A percentile compares a stretch with the other conserved stretches of the same genome.
phyloP scores from a whole-genome alignment of 30 jellyfish, hydroid and myxozoan genomes.

The Hydractinia symbiolongicarpus region DNA sequence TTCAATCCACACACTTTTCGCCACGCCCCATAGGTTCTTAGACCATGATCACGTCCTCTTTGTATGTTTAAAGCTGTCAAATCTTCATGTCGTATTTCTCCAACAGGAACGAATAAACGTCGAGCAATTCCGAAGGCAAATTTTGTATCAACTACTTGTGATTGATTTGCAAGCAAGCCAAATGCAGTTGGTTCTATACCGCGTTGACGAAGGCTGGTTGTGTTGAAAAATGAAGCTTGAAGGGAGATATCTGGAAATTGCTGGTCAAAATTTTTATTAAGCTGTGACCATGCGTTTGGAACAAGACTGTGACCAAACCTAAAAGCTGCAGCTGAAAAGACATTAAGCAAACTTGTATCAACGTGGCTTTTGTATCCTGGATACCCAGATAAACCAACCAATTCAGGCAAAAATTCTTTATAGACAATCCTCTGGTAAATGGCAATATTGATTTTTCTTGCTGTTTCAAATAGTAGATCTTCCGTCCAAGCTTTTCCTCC shows the following conservation, averaged over 20 bases:
- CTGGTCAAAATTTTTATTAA: constrained; percentile 10
- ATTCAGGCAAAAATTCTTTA: constrained; percentile 25
- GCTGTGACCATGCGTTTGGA: constrained; percentile 13
- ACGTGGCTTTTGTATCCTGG: constrained; percentile 20
- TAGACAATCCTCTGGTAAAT: constrained; percentile 20
- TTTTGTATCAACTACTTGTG: constrained; percentile 15
- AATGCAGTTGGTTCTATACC: too few relatives aligned
- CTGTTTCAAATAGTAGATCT: constrained; percentile 24
- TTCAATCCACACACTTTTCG: background rate
- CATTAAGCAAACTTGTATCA: constrained; percentile 18
- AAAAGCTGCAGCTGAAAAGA: constrained; percentile 24
- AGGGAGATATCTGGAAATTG: background rate
- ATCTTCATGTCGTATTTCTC: background rate
- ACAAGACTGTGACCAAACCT: constrained; percentile 13
- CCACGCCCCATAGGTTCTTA: background rate
- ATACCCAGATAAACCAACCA: background rate
- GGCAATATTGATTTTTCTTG: constrained; percentile 40
- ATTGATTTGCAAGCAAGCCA: background rate
- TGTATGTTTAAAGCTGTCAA: background rate
- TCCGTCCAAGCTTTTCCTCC: constrained; percentile 32
- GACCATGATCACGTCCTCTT: constrained; percentile 20
- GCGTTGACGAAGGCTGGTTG: too few relatives aligned
- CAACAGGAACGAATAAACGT: constrained; percentile 1
- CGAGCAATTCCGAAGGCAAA: constrained; percentile 23
- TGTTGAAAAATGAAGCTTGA: background rate